Evolutionary conservation across 2,888 invertebrate species (phyloP), one percentile per base, ranked within the genome.

Genomic region (Drosophila formosana): DNA sequence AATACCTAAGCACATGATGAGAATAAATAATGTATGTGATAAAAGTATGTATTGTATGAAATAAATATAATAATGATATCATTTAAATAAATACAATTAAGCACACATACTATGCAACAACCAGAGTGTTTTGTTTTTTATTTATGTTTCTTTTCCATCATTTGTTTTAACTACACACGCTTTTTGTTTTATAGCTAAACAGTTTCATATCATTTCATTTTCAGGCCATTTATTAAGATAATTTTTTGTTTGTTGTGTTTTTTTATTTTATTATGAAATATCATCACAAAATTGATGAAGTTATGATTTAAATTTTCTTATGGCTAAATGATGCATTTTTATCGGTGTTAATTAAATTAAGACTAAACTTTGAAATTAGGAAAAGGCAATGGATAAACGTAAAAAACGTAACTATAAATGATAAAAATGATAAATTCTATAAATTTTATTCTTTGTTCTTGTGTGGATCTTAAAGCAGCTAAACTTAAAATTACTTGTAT

Each of bases 281-380:
- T 79, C 89, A 84, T 84, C 89, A 84, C 76, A 89, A 88, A 88
- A 88, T 87, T 87, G 89, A 88, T 84, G 84, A 83, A 81, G 32
- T 66, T 34, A 69, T 74, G 60, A 46, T 80, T 80, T 58, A 25
- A 68, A 72, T 71, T 61, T 80, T 76, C 79, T 85, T 83, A 88
- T 71, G 66, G 70, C 81, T 87, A 86, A 82, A 64, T 55, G 64
- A 73, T 80, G 75, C 53, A 46, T 68, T 68, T 52, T 61, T 65
- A 55, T 50, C 41, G 65, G 51, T 64, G 46, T 51, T 51, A 26
- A 52, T 68, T 71, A 79, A 87, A 76, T 74, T 81, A 81, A 55
- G 41, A 49, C 63, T 66, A 69, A 70, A 64, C 51, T 67, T 76
- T 70, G 64, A 72, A 81, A 64, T 78, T 50, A 78, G 65, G 67